A percentile compares a stretch with the other conserved stretches of the same genome.
Conservation (phyloP, 2,888 invertebrate genomes). For the Odontothrips loti region DNA sequence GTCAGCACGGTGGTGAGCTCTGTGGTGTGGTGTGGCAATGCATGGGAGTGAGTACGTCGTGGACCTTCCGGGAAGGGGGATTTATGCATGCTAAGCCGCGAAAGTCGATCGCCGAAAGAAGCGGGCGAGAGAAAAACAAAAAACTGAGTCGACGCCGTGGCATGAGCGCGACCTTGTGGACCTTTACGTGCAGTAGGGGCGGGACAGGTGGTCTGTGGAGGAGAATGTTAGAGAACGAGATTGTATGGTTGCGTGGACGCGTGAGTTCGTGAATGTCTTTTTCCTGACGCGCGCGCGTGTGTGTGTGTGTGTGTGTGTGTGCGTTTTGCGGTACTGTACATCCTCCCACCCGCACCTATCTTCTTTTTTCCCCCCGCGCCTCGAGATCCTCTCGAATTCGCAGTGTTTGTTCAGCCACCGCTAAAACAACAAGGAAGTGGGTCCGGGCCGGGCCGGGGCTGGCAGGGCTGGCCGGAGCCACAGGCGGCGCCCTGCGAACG, state of each 20-base stretch:
- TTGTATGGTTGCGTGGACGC: not conserved
- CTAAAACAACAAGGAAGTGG: constrained; percentile 14
- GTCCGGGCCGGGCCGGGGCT: not conserved
- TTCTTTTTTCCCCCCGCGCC: not conserved
- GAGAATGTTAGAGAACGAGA: not conserved
- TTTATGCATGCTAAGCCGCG: too few species aligned
- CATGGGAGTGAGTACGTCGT: too few species aligned
- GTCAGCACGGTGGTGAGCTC: too few species aligned
- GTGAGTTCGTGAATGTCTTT: too few species aligned
- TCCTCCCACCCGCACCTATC: too few species aligned
- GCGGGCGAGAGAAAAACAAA: not conserved
- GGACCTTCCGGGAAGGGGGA: too few species aligned
- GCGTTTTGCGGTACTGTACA: not conserved
- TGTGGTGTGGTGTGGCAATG: too few species aligned
- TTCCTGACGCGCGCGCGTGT: not conserved
- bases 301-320: too few species aligned
- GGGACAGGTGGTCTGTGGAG: not conserved
- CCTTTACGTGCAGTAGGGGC: too few species aligned
- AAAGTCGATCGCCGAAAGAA: too few species aligned
- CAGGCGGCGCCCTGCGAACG: not conserved
- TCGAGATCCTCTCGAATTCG: not conserved
- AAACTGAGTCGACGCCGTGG: too few species aligned
- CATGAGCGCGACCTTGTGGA: too few species aligned
- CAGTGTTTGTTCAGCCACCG: constrained; percentile 24
- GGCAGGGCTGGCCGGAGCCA: not conserved